These are phyloP conservation scores for Heteromormyrus szaboi DNA, from an alignment of 2,797 vertebrate genomes.

Conservation along the genomic window DNA sequence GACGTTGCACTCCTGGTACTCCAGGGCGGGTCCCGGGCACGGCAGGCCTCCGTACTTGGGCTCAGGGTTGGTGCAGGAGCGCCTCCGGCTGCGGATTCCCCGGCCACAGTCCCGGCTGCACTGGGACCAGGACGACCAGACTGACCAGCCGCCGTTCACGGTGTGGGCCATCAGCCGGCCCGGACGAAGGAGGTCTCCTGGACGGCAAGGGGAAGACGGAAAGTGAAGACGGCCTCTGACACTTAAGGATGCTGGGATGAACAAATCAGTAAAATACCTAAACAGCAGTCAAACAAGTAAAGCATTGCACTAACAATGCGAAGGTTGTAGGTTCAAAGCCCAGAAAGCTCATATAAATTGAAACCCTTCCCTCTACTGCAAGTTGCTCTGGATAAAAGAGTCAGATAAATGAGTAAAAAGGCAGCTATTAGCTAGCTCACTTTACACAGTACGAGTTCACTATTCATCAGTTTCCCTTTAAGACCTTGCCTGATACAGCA, in stretches of 20 bases:
- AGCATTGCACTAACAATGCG: not conserved
- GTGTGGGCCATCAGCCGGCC: slow-evolving; percentile 79
- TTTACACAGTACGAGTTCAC: not conserved
- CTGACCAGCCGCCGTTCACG: slow-evolving; percentile 84
- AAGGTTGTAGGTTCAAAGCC: not conserved
- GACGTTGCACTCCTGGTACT: slow-evolving; percentile 94
- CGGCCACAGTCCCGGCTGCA: slow-evolving; percentile 91
- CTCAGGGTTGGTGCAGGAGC: slow-evolving; percentile 85
- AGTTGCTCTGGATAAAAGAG: not conserved
- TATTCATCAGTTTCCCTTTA: not conserved
- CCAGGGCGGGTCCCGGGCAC: slow-evolving; percentile 77
- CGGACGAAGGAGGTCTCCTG: slow-evolving; percentile 80
- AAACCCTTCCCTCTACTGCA: not conserved
- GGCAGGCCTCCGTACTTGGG: slow-evolving; percentile 82
- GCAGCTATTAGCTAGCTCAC: not conserved
- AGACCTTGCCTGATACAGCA: not conserved
- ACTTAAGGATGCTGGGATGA: not conserved
- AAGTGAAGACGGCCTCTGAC: not conserved
- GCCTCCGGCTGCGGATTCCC: slow-evolving; percentile 84
- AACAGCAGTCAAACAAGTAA: not conserved
- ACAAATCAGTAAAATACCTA: not conserved
- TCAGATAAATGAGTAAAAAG: not conserved
- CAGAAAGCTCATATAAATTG: not conserved
- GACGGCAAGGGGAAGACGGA: slow-evolving; percentile 24
- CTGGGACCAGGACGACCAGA: slow-evolving; percentile 88